Conservation (phyloP, 2,113 vertebrate species). For the Thermophis baileyi region DNA sequence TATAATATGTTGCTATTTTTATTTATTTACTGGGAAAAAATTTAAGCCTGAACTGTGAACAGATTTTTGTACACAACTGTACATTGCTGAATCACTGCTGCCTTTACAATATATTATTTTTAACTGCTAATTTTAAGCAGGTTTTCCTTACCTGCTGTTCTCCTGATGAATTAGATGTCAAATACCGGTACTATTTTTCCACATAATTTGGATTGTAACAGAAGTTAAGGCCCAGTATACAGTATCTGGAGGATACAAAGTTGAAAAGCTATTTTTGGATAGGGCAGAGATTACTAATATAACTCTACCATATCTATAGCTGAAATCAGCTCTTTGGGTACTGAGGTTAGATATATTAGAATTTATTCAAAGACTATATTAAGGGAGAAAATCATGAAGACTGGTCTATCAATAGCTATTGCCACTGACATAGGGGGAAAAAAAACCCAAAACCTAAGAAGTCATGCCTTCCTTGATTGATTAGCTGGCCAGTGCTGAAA, state of each 20-base stretch:
- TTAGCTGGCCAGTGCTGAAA: neutral
- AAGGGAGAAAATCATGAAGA: neutral
- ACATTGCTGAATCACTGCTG: neutral
- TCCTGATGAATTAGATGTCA: too few species aligned
- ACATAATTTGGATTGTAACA: too few species aligned
- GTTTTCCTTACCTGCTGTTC: too few species aligned
- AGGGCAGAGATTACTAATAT: neutral
- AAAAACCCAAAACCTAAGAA: too few species aligned
- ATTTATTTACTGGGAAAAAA: neutral
- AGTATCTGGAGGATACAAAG: too few species aligned
- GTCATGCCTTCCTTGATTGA: neutral
- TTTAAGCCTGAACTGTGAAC: neutral
- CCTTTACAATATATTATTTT: too few species aligned
- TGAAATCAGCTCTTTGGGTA: neutral
- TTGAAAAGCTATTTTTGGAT: too few species aligned
- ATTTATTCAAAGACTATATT: neutral
- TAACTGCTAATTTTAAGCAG: too few species aligned
- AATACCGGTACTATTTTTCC: too few species aligned
- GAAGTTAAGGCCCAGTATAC: too few species aligned
- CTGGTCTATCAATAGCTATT: neutral
- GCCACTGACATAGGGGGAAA: neutral
- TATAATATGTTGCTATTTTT: slow-evolving; percentile 3
- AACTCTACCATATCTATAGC: neutral
- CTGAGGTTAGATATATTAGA: neutral
- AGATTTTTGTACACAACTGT: neutral